These are phyloP conservation scores for Leptobrachium leishanense DNA, from an alignment of 2,113 vertebrate species.

Conservation along the genomic window DNA sequence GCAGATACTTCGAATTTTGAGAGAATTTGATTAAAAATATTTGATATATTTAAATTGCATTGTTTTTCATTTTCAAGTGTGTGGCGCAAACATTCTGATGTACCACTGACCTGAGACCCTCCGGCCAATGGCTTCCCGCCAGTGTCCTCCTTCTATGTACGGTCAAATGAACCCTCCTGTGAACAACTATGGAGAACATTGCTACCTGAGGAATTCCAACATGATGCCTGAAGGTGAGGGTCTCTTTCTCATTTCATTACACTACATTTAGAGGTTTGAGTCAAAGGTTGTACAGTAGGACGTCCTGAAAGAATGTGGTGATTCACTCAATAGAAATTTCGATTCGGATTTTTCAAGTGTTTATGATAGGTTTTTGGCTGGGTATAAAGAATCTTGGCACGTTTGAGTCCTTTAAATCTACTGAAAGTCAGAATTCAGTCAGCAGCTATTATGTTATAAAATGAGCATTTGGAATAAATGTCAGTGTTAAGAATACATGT, in stretches of 20 bases:
- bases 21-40: no score
- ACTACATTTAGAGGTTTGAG: not conserved
- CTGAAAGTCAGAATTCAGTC: not conserved
- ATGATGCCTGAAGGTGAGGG: constrained; percentile 66
- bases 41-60: no score
- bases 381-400: not conserved
- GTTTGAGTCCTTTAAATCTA: not conserved
- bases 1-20: no score
- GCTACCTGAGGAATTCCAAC: constrained; percentile 73
- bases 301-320: not conserved
- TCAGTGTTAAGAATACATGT: no score
- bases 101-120: constrained; percentile 57
- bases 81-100: constrained; percentile 55
- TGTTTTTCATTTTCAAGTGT: not conserved
- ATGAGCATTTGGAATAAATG: no score
- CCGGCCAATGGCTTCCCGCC: constrained; percentile 60
- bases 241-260: not conserved
- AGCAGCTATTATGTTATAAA: no score
- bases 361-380: not conserved
- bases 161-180: constrained; percentile 77
- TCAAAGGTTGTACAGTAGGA: not conserved
- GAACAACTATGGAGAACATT: constrained; percentile 77
- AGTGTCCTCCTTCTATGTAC: constrained; percentile 73
- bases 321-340: constrained; percentile 13
- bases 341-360: not conserved